These are phyloP conservation scores for Drosophila takahashii DNA, from an alignment of 1,140 invertebrate species.

Conservation along the genomic window DNA sequence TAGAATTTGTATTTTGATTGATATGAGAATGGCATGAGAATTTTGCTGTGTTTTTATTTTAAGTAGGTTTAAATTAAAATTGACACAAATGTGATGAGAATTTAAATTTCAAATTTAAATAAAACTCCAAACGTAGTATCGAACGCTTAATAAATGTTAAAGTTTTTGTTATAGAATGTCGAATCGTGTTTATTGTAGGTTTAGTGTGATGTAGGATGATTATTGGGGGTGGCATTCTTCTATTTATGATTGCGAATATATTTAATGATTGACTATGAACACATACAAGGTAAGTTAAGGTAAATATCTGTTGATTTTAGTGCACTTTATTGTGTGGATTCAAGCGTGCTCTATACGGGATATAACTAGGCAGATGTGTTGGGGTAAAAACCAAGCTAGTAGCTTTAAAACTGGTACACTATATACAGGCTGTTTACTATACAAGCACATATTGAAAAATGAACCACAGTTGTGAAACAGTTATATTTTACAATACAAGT, in stretches of 20 bases:
- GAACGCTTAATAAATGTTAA: not conserved
- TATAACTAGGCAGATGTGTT: constrained; percentile 19
- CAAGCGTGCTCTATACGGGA: constrained; percentile 33
- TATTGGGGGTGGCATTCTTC: not conserved
- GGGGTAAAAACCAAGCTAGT: constrained; percentile 25
- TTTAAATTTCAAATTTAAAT: constrained; percentile 20
- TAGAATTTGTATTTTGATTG: constrained; percentile 53
- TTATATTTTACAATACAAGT: constrained; percentile 25
- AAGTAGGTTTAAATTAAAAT: constrained; percentile 14
- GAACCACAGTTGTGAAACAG: constrained; percentile 1
- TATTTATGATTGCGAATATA: constrained; percentile 5
- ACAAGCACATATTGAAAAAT: constrained; percentile 23
- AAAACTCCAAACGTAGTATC: not conserved
- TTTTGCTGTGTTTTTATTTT: constrained; percentile 62
- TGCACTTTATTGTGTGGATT: constrained; percentile 34
- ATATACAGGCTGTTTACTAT: constrained; percentile 31
- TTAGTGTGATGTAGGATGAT: constrained; percentile 1
- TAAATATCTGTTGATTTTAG: constrained; percentile 1
- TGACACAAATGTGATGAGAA: constrained; percentile 28
- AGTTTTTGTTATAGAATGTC: constrained; percentile 1
- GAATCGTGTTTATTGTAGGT: constrained; percentile 13
- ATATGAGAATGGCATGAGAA: constrained; percentile 74
- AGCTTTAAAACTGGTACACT: constrained; percentile 4
- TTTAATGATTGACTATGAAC: constrained; percentile 30
- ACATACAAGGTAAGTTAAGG: constrained; percentile 25